A percentile compares a stretch with the other conserved stretches of the same genome.
phyloP scores from a whole-genome alignment of 2,888 invertebrate species.

The Acanthacorydalis orientalis region DNA sequence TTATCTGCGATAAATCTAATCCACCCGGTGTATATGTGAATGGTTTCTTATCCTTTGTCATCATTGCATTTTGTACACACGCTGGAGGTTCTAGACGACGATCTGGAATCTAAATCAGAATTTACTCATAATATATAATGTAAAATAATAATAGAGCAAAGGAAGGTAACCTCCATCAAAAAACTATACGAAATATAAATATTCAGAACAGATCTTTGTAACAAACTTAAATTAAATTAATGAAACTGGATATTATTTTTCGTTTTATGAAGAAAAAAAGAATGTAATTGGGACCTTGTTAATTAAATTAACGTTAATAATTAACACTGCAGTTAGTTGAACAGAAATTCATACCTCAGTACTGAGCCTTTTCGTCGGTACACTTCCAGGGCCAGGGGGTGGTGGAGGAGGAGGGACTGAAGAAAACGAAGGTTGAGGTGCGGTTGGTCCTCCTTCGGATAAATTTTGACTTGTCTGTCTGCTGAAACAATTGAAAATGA shows the following conservation, averaged over 20 bases:
- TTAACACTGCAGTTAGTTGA: no score
- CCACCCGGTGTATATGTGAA: slow-evolving; percentile 95
- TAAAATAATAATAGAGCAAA: no score
- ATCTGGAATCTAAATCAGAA: slow-evolving; percentile 17
- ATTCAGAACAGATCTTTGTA: no score
- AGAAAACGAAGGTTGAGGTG: neutral
- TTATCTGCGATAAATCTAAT: slow-evolving; percentile 76
- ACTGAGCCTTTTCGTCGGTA: slow-evolving; percentile 15
- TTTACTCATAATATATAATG: no score
- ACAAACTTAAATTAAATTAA: no score
- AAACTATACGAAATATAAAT: no score
- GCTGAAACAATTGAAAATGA: neutral
- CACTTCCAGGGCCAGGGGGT: slow-evolving; percentile 12
- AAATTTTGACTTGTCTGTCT: slow-evolving; percentile 1
- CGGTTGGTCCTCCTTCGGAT: neutral
- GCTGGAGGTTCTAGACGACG: slow-evolving; percentile 53
- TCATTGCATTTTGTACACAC: slow-evolving; percentile 84
- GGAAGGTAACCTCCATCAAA: no score
- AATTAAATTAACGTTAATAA: no score
- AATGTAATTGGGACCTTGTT: no score
- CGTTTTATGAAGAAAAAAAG: no score
- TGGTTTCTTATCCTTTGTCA: slow-evolving; percentile 91
- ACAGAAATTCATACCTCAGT: slow-evolving; percentile 14
- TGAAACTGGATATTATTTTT: no score
- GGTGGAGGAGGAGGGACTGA: slow-evolving; percentile 8